Conservation (phyloP, 2,113 vertebrate genomes). For the Peromyscus californicus region DNA sequence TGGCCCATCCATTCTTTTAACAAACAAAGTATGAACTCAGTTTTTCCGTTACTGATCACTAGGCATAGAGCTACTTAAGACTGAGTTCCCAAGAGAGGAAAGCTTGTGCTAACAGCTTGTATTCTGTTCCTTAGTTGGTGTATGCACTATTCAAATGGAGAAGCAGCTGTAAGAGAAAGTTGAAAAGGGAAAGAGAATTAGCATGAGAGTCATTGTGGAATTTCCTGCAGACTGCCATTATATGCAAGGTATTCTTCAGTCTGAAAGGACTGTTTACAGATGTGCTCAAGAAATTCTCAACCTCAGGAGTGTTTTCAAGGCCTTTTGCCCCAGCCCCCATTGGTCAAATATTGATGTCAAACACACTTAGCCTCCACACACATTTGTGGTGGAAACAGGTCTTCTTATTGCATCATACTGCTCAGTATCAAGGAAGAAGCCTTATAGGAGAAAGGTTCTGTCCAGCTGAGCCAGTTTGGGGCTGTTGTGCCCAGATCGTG, state of each 20-base stretch:
- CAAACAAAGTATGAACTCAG: background rate
- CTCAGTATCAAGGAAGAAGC: background rate
- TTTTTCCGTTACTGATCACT: background rate
- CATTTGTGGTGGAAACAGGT: background rate
- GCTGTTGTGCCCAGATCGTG: too few species aligned
- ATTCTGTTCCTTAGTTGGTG: background rate
- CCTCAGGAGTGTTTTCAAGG: background rate
- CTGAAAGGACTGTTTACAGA: background rate
- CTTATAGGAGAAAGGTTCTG: background rate
- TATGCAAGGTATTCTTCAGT: background rate
- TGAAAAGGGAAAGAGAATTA: background rate
- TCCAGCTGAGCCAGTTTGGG: background rate
- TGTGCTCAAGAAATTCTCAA: background rate
- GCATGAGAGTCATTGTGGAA: background rate
- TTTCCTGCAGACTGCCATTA: background rate
- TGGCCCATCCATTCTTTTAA: background rate
- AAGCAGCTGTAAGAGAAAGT: background rate
- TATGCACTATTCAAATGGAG: background rate
- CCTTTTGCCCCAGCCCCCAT: background rate
- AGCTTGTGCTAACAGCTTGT: background rate
- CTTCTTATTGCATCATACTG: background rate
- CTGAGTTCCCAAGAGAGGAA: background rate
- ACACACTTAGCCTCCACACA: background rate
- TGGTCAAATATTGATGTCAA: background rate
- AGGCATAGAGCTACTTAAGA: background rate